Evolutionary conservation across 2,113 vertebrate species (phyloP).

Genomic region (Trogon melanurus): DNA sequence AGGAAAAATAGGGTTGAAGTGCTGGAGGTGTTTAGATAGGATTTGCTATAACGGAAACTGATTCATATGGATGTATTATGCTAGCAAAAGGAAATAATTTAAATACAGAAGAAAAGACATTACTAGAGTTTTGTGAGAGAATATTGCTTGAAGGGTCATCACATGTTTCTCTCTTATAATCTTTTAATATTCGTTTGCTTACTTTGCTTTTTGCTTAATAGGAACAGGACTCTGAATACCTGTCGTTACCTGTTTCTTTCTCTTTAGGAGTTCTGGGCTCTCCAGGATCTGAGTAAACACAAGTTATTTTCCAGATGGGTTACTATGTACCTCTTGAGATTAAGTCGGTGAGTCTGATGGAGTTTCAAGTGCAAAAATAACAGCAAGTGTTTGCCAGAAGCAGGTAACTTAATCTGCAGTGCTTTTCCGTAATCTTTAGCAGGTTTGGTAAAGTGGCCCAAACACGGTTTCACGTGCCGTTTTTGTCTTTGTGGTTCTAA

Average conservation of each 20-base stretch:
- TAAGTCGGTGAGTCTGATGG: constrained; percentile 68
- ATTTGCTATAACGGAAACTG: neutral
- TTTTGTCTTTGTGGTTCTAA: neutral
- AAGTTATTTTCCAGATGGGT: constrained; percentile 79
- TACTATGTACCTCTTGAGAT: constrained; percentile 73
- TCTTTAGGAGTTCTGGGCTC: constrained; percentile 78
- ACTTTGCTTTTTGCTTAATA: neutral
- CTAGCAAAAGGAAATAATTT: neutral
- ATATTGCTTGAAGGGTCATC: neutral
- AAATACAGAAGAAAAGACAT: neutral
- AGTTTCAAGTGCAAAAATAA: neutral
- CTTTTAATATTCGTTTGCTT: neutral
- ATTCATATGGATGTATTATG: neutral
- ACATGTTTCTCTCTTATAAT: neutral
- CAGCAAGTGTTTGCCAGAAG: neutral
- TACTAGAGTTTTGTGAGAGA: neutral
- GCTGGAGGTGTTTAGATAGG: neutral
- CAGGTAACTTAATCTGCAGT: neutral
- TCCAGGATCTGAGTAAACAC: constrained; percentile 74
- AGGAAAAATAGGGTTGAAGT: neutral
- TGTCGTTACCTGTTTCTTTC: neutral
- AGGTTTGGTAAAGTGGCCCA: neutral
- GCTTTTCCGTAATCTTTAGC: neutral
- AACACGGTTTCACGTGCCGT: neutral
- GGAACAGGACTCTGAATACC: neutral